Evolutionary conservation across 2,888 invertebrate genomes (phyloP).

Genomic region (Erebia palarica): DNA sequence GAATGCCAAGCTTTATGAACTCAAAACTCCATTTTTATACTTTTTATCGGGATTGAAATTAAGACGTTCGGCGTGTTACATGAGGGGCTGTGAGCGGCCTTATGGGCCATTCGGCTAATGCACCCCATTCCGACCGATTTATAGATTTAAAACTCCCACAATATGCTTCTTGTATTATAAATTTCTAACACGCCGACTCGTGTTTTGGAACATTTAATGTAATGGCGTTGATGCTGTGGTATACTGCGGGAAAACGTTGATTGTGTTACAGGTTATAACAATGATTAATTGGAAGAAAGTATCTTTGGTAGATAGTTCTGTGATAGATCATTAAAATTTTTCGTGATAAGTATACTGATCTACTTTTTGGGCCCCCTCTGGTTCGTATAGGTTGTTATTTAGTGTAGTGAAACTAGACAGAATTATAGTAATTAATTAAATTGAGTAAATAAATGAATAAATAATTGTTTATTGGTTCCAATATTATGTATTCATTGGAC

Average conservation of each 20-base stretch:
- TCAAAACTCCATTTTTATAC: constrained; percentile 71
- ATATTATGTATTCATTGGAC: too few relatives aligned
- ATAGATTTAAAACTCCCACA: constrained; percentile 40
- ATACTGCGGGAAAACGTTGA: constrained; percentile 5
- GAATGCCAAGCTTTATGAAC: constrained; percentile 54
- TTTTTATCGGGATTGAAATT: constrained; percentile 74
- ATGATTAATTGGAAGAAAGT: background rate
- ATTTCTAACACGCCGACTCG: constrained; percentile 31
- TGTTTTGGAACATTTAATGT: constrained; percentile 38
- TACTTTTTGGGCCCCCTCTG: too few relatives aligned
- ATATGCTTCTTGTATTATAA: constrained; percentile 47
- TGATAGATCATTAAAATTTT: too few relatives aligned
- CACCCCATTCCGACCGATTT: constrained; percentile 44
- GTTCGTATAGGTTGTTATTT: too few relatives aligned
- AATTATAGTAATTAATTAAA: too few relatives aligned
- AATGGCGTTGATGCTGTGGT: constrained; percentile 22
- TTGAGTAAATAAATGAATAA: too few relatives aligned
- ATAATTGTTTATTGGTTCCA: too few relatives aligned
- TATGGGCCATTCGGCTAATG: constrained; percentile 42
- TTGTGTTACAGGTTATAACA: constrained; percentile 6
- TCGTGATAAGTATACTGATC: too few relatives aligned
- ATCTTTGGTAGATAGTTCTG: background rate
- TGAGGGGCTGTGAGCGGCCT: constrained; percentile 32
- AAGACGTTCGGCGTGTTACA: constrained; percentile 57
- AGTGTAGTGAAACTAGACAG: too few relatives aligned